Evolutionary conservation across 2,113 vertebrate species (phyloP), one percentile per base, ranked within the genome.

Genomic region (Shinisaurus crocodilurus): DNA sequence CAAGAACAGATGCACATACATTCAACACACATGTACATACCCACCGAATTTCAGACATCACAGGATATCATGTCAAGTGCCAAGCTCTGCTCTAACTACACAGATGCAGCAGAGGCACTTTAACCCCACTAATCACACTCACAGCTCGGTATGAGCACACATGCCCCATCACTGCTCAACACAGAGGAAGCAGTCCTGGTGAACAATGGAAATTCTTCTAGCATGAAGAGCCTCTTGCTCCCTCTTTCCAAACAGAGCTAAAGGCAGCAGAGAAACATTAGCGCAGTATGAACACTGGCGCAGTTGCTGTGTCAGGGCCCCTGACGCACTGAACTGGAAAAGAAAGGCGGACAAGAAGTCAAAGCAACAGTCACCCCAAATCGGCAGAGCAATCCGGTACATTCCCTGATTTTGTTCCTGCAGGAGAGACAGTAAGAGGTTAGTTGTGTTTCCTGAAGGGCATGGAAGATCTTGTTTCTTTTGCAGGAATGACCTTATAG

Each of bases 361-460:
- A 93, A 93, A 93, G 93, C 85, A 91, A 95, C 92, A 93, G 90
- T 93, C 93, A 88, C 91, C 94, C 94, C 76, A 93, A 91, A 91
- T 94, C 82, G 86, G 94, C 93, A 94, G 83, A 45, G 5, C n/a
- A 86, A 86, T 90, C 45, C 93, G 88, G 92, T 91, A 90, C 92
- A 93, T 65, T 95, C 94, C 92, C 95, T 92, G 89, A 15, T 95
- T 95, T 94, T 95, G 94, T 88, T 96, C 96, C 96, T 96, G 96
- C 82, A 0, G 96, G 95, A 96, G 91, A 96, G 95, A 96, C 91
- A 96, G 95, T 74, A 95, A 93, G 95, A 96, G 94, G 94, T 96
- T 96, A 96, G 96, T 96, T 92, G 91, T 92, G 92, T 96, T 95
- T 95, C 92, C 90, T 90, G 85, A 93, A 0, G 94, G 93, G 91